A percentile compares a stretch with the other conserved stretches of the same genome.
Conservation (phyloP, 2,888 invertebrate species). For the Clusia tigrina region DNA sequence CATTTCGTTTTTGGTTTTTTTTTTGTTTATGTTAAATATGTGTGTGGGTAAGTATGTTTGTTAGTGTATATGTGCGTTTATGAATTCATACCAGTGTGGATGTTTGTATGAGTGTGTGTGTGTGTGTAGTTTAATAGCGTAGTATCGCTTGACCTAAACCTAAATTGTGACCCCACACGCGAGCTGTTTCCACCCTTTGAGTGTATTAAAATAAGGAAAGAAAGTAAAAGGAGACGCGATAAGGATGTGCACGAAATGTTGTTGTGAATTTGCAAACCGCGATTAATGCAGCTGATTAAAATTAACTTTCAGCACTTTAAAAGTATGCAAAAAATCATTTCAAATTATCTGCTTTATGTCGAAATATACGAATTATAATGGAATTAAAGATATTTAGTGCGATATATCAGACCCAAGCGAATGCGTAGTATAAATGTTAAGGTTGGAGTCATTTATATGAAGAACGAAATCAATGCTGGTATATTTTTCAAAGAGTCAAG, state of each 20-base stretch:
- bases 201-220: constrained; percentile 11
- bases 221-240: constrained; percentile 4
- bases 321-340: neutral
- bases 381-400: no score
- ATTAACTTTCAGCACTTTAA: no score
- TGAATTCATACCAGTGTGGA: constrained; percentile 5
- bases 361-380: no score
- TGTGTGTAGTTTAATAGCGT: constrained; percentile 29
- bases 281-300: no score
- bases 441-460: no score
- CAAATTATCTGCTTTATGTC: neutral
- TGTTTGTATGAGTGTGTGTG: constrained; percentile 11
- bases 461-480: no score
- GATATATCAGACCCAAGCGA: no score
- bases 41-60: constrained; percentile 14
- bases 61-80: constrained; percentile 27
- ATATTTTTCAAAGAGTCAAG: no score
- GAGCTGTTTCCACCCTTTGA: constrained; percentile 34
- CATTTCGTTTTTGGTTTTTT: constrained; percentile 15
- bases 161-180: constrained; percentile 59
- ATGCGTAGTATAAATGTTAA: no score
- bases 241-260: no score
- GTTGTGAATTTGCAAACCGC: no score
- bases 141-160: constrained; percentile 59
- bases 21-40: constrained; percentile 3